These are phyloP conservation scores for Phodopus roborovskii DNA, from an alignment of 2,113 vertebrate genomes.

Conservation along the genomic window DNA sequence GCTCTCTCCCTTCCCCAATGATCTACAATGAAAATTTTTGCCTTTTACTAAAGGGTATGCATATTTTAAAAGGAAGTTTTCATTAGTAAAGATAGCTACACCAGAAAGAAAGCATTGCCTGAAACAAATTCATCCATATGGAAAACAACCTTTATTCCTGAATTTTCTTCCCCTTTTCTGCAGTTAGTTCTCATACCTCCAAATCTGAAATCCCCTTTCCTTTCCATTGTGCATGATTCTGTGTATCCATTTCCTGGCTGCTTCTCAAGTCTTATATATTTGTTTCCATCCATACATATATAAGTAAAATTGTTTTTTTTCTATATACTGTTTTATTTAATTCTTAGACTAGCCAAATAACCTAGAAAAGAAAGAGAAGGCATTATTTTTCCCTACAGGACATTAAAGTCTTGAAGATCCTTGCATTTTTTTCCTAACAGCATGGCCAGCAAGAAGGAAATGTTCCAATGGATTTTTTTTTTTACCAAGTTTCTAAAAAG, in stretches of 20 bases:
- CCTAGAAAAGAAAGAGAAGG: not conserved
- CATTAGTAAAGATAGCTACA: not conserved
- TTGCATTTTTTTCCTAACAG: conserved; percentile 24
- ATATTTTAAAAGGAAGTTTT: conserved; percentile 1
- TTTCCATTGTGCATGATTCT: not conserved
- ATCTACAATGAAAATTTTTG: not conserved
- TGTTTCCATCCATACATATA: not conserved
- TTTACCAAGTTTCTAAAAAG: not conserved
- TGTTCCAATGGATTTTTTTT: not conserved
- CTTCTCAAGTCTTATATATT: not conserved
- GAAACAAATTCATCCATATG: not conserved
- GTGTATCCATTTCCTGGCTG: not conserved
- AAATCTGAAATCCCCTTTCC: not conserved
- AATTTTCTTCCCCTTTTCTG: not conserved
- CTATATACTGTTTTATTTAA: conserved; percentile 1
- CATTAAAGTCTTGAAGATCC: not conserved
- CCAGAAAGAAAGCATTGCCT: not conserved
- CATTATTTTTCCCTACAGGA: not conserved
- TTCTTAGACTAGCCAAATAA: not conserved
- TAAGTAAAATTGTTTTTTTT: not conserved
- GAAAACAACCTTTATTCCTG: not conserved
- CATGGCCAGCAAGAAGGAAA: not conserved
- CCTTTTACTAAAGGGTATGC: not conserved
- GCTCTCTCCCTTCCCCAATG: not conserved
- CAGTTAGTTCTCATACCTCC: not conserved